Evolutionary conservation across 2,888 invertebrate genomes (phyloP), one percentile per base, ranked within the genome.

Genomic region (Rhagonycha fulva): DNA sequence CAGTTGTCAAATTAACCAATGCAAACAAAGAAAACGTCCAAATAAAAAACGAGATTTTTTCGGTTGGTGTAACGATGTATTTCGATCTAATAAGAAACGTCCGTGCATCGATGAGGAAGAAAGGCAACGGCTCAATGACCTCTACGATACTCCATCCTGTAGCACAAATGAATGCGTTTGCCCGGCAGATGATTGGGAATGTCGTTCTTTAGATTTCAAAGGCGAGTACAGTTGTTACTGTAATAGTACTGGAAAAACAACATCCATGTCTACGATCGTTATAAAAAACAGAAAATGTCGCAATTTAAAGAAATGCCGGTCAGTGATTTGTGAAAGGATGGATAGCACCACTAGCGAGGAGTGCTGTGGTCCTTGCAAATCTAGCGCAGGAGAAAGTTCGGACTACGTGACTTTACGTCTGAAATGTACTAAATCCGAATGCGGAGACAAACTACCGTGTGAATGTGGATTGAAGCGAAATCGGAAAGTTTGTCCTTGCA

Each of bases 131-230:
- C 47, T 78, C n/a, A 70, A 78, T 28, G 66, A 71, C 1, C 62
- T 78, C 14, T 78, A 78, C 19, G 70, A 68, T 3, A 78, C 77
- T 10, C 77, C 77, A 24, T 78, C 67, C 14, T 28, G 30, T 60
- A 62, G 26, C 14, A 60, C n/a, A 9, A 14, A 70, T 14, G n/a
- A 12, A 0, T 62, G 68, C 4, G 23, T 61, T 9, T 75, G 68
- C 47, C 32, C 61, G 4, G 32, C 14, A 10, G 14, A 67, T n/a
- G 26, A 75, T 47, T 71, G 14, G 62, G 71, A 68, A 32, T 32
- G 14, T 24, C 61, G 30, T 23, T 68, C 75, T 24, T 11, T 71
- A 26, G 9, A 75, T 23, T 19, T 62, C 32, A 11, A 19, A 32
- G 68, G 71, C 4, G 61, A 74, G 11, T 74, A 71, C 10, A 47